Base-by-base conservation (phyloP, 2,113 vertebrate genomes). In the Tylochromis polylepis region DNA sequence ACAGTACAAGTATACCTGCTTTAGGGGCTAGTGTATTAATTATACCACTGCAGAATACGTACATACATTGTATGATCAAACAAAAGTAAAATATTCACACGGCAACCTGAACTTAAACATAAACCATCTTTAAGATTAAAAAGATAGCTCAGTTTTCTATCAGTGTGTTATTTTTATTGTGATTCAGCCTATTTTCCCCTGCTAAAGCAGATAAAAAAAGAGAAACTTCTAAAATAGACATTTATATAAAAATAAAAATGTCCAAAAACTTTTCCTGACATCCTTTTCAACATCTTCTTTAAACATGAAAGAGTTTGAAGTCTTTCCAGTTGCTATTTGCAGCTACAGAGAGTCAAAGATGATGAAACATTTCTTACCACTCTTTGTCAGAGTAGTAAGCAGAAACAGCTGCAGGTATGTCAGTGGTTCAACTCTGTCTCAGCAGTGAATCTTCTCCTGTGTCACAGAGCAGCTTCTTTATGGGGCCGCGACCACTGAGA, bases 271-370 rank as follows among this genome's bases (percentile, higher is more conserved):
- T 84, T 57, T 83, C 43, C 38, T 88, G 46, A 72, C 31, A 27
- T 62, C 82, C 78, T 81, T 81, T 89, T 84, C 4, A 80, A 80
- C 38, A 83, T 55, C 31, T 29, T 43, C 86, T 90, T 94, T 91
- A 81, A 88, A 89, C 57, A 83, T 34, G 36, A 38, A 5, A 31
- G 75, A 82, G 85, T 88, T 89, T 91, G 88, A 92, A 89, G 87
- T 89, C 12, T 12, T 85, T 86, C 55, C 8, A 4, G 84, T 65
- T 81, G 86, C 89, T 94, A 92, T 94, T 93, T 93, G 77, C 72
- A 91, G 92, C 85, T 41, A 34, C 20, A 83, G 85, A 91, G 36
- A 87, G 36, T 82, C 72, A 82, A 65, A 79, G 79, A 85, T 83
- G 79, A 36, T 81, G 65, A 88, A 83, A 83, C 57, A 49, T 81